Evolutionary conservation across 2,113 vertebrate genomes (phyloP), one percentile per base, ranked within the genome.

Genomic region (Rostratula benghalensis): DNA sequence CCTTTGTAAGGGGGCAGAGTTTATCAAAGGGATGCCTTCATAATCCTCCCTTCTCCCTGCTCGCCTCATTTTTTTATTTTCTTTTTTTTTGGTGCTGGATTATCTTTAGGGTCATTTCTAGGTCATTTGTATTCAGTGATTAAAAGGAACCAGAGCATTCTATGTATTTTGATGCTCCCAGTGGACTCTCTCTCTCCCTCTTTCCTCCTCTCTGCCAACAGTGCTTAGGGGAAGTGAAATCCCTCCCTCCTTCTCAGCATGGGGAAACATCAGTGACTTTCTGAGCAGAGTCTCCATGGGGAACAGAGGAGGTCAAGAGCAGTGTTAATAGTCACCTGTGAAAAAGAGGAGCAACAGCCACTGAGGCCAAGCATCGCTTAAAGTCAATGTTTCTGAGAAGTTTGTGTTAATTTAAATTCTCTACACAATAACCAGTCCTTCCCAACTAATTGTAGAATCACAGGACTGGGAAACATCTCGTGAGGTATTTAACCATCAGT

Each of bases 201-300:
- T 94, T 65, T 86, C 71, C 73, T 87, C 45, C 69, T 73, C 45
- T 15, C 53, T 78, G 51, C 27, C 80, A 70, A 27, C 76, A 83
- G 65, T 4, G 63, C 63, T 69, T 48, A 68, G 64, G 74, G 69
- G 86, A 93, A 95, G 33, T 61, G 69, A 56, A 75, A 48, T 60
- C 81, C 83, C 78, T 80, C 64, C 65, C 77, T 79, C 70, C 28
- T 81, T 82, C 82, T 89, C 81, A 93, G 77, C 92, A 83, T 80
- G 92, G 37, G 63, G 57, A 43, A 95, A 95, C 83, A 95, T 95
- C 91, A 96, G 94, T 97, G 91, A 50, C 67, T 95, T 87, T 77
- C 80, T 27, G 30, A 89, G 93, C 77, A 33, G 80, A 85, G 15
- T 57, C 93, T 84, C 91, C 6, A 4, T 25, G 41, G 91, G 91